Base-by-base conservation (phyloP, 2,888 invertebrate species). In the Malacosoma neustria region DNA sequence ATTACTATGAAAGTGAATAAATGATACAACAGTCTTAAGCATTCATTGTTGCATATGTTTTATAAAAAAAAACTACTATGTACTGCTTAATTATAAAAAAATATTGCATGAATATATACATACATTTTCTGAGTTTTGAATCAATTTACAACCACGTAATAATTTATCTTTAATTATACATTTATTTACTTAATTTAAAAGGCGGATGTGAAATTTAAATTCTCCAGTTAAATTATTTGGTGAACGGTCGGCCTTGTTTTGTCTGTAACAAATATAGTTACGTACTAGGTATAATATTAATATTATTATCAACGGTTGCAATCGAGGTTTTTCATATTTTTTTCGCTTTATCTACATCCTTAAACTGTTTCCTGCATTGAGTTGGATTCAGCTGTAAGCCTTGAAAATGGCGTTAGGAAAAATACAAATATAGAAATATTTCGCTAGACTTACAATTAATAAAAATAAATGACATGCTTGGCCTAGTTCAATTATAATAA, bases 181-280 rank as follows among this genome's bases (percentile, higher is more conserved):
- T 22, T 22, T 22, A 22, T 9, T 9, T 9, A 22, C 6, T 3
- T 22, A 13, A 13, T 30, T 31, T 29, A 36, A 6, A 64, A 72
- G 56, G 62, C 73, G 74, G 74, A 76, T 69, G 56, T 66, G 43
- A 57, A 59, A 57, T 38, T 39, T 48, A 45, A 58, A 42, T 45
- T 43, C 37, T 42, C 41, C 41, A 13, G 32, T 42, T 48, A 49
- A 47, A 57, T 58, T 54, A 49, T 54, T 44, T 48, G 61, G 77
- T 72, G 76, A 79, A 69, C 54, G 77, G 52, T 43, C 46, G 60
- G 61, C 79, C 76, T 79, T 73, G 71, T 42, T 39, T 42, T 54
- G 64, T 55, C 53, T 49, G 51, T 44, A 48, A 44, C 14, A 51
- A 44, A 45, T 52, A 53, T 13, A 32, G 32, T 34, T 31, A 11